Percentiles rank a stretch among this genome's conserved stretches.
These are phyloP conservation scores for Theristicus caerulescens DNA, from an alignment of 2,113 vertebrate genomes.

Conservation along the genomic window DNA sequence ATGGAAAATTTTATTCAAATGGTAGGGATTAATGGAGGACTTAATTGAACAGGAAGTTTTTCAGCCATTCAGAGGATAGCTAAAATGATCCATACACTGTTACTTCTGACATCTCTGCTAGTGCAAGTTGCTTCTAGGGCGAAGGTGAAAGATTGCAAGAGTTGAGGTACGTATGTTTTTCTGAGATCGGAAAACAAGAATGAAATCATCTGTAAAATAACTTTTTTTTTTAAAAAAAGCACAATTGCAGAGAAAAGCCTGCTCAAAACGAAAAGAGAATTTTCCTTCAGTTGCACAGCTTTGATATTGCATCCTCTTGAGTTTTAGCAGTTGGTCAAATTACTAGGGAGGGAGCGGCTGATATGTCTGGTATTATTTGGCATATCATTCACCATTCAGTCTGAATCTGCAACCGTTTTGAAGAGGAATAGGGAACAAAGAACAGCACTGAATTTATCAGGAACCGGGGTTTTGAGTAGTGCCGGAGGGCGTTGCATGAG, in stretches of 20 bases:
- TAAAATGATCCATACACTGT: background rate
- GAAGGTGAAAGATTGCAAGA: background rate
- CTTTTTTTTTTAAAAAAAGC: background rate
- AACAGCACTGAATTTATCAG: background rate
- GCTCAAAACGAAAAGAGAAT: background rate
- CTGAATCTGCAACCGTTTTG: background rate
- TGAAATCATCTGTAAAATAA: background rate
- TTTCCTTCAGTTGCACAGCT: background rate
- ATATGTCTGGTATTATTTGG: background rate
- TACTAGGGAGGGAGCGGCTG: background rate
- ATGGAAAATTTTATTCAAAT: conserved; percentile 42
- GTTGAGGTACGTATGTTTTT: background rate
- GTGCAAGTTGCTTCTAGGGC: background rate
- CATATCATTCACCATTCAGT: background rate
- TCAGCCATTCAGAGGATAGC: conserved; percentile 1
- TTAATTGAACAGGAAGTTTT: conserved; percentile 73
- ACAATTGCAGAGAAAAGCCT: background rate
- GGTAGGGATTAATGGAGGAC: conserved; percentile 56
- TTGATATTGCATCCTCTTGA: background rate
- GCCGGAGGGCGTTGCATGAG: fast-evolving
- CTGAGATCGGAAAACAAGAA: background rate
- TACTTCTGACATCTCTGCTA: conserved; percentile 3
- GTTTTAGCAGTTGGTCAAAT: background rate
- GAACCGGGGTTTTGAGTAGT: background rate
- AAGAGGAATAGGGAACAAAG: background rate